A percentile compares a stretch with the other conserved stretches of the same genome.
These are phyloP conservation scores for Drosophila elegans DNA, from an alignment of 1,140 invertebrate species.

Conservation along the genomic window DNA sequence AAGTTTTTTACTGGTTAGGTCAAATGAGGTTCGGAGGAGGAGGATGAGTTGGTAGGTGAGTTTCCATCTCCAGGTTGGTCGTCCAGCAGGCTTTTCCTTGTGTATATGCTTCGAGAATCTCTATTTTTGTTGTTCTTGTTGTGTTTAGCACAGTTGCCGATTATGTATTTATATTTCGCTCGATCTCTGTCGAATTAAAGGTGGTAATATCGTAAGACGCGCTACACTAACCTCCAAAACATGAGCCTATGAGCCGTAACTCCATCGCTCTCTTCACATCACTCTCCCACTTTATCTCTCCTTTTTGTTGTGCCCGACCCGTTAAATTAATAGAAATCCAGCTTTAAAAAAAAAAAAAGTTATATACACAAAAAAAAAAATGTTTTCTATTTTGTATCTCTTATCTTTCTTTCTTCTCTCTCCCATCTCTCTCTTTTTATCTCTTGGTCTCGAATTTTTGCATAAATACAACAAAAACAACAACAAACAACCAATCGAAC, in stretches of 20 bases:
- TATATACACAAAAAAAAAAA: constrained; percentile 30
- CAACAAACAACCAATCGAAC: constrained; percentile 54
- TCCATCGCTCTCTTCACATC: constrained; percentile 35
- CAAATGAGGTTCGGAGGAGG: constrained; percentile 25
- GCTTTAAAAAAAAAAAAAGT: constrained; percentile 13
- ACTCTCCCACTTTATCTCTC: constrained; percentile 31
- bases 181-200: constrained; percentile 49
- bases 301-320: constrained; percentile 22
- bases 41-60: constrained; percentile 41
- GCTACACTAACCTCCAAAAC: constrained; percentile 73
- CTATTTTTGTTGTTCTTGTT: constrained; percentile 84
- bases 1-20: constrained; percentile 35
- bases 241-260: constrained; percentile 60
- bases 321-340: constrained; percentile 22
- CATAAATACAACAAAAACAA: constrained; percentile 76
- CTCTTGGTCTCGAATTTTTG: constrained; percentile 55
- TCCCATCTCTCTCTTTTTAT: constrained; percentile 57
- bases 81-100: constrained; percentile 64
- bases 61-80: constrained; percentile 39
- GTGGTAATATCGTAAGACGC: constrained; percentile 82
- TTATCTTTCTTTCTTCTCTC: constrained; percentile 65
- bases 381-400: constrained; percentile 54
- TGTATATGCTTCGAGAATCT: constrained; percentile 83
- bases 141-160: constrained; percentile 69
- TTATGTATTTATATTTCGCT: constrained; percentile 33